Evolutionary conservation across 2,113 vertebrate species (phyloP), one percentile per base, ranked within the genome.

Genomic region (Oryzias celebensis): DNA sequence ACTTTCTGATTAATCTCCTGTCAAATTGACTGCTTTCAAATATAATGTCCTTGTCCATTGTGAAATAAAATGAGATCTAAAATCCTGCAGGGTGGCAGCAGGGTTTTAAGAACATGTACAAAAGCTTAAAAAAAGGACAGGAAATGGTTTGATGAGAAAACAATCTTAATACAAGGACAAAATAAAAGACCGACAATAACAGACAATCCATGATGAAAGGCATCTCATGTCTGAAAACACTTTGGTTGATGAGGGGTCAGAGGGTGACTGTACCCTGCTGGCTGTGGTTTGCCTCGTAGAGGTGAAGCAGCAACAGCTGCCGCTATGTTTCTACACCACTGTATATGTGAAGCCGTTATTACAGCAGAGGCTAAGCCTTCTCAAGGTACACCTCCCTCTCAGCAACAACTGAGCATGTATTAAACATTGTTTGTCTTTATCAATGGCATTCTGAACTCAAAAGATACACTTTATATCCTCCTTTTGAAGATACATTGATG

Each of bases 181-280:
- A 81, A 73, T 78, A 71, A 75, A 75, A 78, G 73, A 63, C 65
- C 76, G 73, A 63, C 65, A 68, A 66, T 73, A 71, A 77, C 74
- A 67, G 67, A 72, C 42, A 20, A 68, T 12, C 52, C 42, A 68
- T 73, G 80, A 84, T 78, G 64, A 87, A 87, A 85, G 71, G 12
- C 42, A 10, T 52, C 18, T 5, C 18, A 47, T 72, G 61, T 76
- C 57, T 5, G 5, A 49, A 36, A 58, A 23, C 70, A 67, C 83
- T 85, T 79, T 66, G 81, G 71, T 68, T 85, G 80, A 86, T 78
- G 84, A 73, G 69, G 13, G 78, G 80, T 87, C 85, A 78, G 66
- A 46, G 73, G 83, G 81, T 81, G 73, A 81, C 68, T 14, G 46
- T 64, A 24, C 67, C 77, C 65, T 46, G 36, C 49, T 54, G 62